Evolutionary conservation across 2,113 vertebrate genomes (phyloP).

Genomic region (Hydrolagus affinis): DNA sequence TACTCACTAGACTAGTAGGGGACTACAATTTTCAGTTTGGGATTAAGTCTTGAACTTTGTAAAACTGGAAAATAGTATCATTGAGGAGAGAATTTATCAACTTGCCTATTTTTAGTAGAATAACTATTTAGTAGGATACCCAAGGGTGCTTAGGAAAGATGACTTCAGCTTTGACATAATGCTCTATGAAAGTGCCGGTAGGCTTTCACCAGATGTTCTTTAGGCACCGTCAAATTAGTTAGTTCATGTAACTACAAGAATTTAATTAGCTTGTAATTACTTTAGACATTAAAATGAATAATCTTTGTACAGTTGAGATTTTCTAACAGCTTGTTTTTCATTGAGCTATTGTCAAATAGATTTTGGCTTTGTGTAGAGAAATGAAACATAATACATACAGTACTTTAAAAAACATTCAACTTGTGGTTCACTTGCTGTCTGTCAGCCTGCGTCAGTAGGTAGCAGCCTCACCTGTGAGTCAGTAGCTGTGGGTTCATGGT

Average conservation of each 20-base stretch:
- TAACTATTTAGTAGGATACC: background rate
- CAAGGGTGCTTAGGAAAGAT: background rate
- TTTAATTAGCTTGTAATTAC: background rate
- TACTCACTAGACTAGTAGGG: no score
- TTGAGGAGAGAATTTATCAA: background rate
- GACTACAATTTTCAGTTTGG: background rate
- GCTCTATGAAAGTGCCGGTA: background rate
- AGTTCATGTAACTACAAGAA: background rate
- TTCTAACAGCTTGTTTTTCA: background rate
- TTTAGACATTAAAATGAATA: background rate
- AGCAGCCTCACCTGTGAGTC: no score
- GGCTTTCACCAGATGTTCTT: background rate
- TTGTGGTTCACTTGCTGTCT: no score
- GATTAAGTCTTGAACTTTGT: background rate
- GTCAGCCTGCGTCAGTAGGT: no score
- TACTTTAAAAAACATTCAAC: no score
- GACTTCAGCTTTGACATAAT: background rate
- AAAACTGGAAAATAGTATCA: background rate
- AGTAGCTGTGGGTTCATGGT: no score
- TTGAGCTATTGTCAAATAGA: constrained; percentile 10
- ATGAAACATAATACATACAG: background rate
- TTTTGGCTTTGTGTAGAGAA: background rate
- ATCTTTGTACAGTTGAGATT: background rate
- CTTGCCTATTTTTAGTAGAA: background rate
- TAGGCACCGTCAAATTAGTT: background rate